Percentiles rank a stretch among this genome's conserved stretches.
Evolutionary conservation across 1,140 invertebrate genomes (phyloP).

Genomic region (Diachasma alloeum): DNA sequence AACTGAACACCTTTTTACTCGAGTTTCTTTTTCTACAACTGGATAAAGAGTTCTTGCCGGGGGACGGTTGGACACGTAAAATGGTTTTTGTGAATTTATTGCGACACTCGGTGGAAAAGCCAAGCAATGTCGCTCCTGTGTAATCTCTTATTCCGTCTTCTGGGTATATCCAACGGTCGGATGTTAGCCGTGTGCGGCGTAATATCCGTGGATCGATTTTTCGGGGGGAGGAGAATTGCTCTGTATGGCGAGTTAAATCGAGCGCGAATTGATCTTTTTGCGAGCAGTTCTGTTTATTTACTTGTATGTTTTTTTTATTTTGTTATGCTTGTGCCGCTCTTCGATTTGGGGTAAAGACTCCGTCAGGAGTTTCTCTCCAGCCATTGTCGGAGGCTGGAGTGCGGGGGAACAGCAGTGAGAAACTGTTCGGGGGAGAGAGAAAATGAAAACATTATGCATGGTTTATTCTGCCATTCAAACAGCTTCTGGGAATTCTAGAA

Average conservation of each 20-base stretch:
- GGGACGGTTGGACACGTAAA: neutral
- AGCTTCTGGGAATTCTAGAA: neutral
- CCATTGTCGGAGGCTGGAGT: too few relatives aligned
- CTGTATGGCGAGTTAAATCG: neutral
- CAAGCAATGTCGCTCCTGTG: neutral
- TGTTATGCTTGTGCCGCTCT: neutral
- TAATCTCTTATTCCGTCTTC: neutral
- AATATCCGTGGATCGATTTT: neutral
- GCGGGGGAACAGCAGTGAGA: neutral
- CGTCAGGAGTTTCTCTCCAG: too few relatives aligned
- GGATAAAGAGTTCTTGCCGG: neutral
- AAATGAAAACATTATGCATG: neutral
- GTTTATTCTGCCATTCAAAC: neutral
- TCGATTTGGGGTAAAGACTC: too few relatives aligned
- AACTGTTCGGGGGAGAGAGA: neutral
- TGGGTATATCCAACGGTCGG: neutral
- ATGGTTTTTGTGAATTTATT: constrained; percentile 15
- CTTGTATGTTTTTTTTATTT: neutral
- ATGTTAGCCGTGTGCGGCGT: neutral
- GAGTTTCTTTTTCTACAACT: neutral
- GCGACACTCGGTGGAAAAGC: neutral
- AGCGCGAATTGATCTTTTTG: neutral
- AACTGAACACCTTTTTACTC: constrained; percentile 5
- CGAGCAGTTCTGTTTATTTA: neutral
- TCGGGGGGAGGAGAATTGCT: neutral